Evolutionary conservation across 2,797 vertebrate species (phyloP).

Genomic region (Enteromius trimaculatus): DNA sequence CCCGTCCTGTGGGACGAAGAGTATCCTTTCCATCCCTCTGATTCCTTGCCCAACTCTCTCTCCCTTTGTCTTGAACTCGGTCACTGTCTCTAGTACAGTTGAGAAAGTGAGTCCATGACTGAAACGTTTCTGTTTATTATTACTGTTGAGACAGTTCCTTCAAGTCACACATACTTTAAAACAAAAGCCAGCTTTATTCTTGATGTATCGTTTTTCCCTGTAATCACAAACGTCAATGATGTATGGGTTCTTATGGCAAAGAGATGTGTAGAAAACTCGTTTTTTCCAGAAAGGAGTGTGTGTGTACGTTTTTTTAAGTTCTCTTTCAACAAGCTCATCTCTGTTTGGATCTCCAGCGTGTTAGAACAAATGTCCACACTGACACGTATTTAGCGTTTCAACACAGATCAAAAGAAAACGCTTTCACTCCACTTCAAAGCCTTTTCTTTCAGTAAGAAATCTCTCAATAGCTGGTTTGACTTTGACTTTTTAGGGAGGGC

Average conservation of each 20-base stretch:
- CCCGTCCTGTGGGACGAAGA: conserved; percentile 9
- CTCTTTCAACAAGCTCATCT: conserved; percentile 48
- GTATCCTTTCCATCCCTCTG: conserved; percentile 24
- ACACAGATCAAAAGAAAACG: conserved; percentile 58
- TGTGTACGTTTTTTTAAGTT: background rate
- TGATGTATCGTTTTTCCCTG: conserved; percentile 31
- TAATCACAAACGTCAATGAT: conserved; percentile 27
- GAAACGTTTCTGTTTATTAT: conserved; percentile 42
- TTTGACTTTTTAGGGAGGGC: conserved; percentile 53
- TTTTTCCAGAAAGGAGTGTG: conserved; percentile 6
- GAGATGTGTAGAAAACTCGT: conserved; percentile 22
- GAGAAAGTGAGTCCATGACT: conserved; percentile 23
- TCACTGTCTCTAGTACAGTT: conserved; percentile 6
- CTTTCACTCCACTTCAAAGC: conserved; percentile 62
- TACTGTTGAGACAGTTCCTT: conserved; percentile 43
- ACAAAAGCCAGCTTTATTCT: conserved; percentile 39
- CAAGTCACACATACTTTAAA: conserved; percentile 39
- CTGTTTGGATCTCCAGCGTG: conserved; percentile 53
- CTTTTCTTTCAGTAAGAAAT: conserved; percentile 49
- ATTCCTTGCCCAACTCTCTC: conserved; percentile 20
- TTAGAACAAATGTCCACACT: conserved; percentile 60
- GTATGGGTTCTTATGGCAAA: conserved; percentile 14
- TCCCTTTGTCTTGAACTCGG: conserved; percentile 16
- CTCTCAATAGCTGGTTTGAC: conserved; percentile 58
- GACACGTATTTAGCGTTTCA: conserved; percentile 61